Evolutionary conservation across 2,113 vertebrate species (phyloP), one percentile per base, ranked within the genome.

Genomic region (Chitala chitala): DNA sequence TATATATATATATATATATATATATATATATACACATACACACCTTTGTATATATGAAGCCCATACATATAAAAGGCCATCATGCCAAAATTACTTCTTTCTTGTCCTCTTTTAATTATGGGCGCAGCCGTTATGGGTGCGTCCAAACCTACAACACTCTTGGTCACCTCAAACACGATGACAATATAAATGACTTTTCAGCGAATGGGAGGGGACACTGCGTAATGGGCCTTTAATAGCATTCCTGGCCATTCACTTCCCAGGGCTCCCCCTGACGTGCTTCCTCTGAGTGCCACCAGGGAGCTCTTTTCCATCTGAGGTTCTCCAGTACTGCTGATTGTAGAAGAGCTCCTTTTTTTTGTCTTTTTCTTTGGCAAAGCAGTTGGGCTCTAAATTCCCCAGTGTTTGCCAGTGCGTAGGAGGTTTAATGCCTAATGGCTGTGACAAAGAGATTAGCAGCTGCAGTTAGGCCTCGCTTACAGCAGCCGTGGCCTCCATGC

Each of bases 201-300:
- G 87, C 86, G 84, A 89, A 83, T 75, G 80, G 83, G 77, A 86
- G 87, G 89, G 87, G 87, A 89, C 89, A 87, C 83, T 82, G 88
- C 84, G 89, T 90, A 89, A 89, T 90, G 87, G 81, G 86, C 86
- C n/a, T 90, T 89, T 91, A 90, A 88, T 87, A 82, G 89, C 91
- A 90, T 80, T 74, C 80, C 86, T 83, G 84, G 82, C 91, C 90
- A 83, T 86, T 83, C 82, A 63, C 76, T 83, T 85, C 76, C 72
- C 64, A 84, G 76, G 81, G 80, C 86, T 84, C 80, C 79, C 82
- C 58, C 29, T 77, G 82, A 83, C 79, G 78, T 80, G 83, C 79
- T 86, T 85, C 80, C 55, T 74, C 71, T 76, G 85, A 89, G 85
- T 82, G 56, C 77, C 78, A 17, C 84, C 86, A 84, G 81, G 84